Conservation (phyloP, 2,113 vertebrate species). For the Empidonax alnorum region DNA sequence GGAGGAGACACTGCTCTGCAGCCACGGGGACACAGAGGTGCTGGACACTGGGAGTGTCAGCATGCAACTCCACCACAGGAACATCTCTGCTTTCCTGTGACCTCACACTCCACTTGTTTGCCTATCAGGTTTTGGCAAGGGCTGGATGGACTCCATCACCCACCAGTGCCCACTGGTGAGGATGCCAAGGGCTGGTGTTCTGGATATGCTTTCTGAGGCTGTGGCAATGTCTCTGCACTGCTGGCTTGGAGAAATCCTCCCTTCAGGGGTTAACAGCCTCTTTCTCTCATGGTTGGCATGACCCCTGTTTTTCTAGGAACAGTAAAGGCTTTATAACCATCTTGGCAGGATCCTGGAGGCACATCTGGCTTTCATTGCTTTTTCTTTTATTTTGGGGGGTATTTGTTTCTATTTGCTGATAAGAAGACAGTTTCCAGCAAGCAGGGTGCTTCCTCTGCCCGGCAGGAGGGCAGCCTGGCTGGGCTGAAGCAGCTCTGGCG, state of each 20-base stretch:
- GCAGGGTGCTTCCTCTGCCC: neutral
- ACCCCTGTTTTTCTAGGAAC: slow-evolving; percentile 48
- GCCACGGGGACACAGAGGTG: accelerated
- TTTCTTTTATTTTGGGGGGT: neutral
- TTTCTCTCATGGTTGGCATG: neutral
- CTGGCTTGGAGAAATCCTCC: neutral
- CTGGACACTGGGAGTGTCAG: neutral
- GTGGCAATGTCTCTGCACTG: accelerated
- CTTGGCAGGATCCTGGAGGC: slow-evolving; percentile 14
- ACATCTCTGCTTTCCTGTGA: neutral
- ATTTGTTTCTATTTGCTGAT: slow-evolving; percentile 43
- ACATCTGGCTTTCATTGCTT: slow-evolving; percentile 49
- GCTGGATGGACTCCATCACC: neutral
- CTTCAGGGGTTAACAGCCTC: slow-evolving; percentile 17
- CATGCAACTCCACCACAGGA: neutral
- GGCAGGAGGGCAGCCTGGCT: neutral
- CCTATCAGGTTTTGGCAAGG: neutral
- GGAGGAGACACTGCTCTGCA: accelerated
- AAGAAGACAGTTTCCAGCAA: neutral
- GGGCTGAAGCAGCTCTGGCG: accelerated
- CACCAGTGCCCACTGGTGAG: neutral
- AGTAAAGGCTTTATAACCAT: slow-evolving; percentile 10
- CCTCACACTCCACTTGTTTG: accelerated
- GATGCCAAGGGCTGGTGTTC: accelerated
- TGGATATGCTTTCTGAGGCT: neutral